Evolutionary conservation across 2,888 invertebrate genomes (phyloP).

Genomic region (Oscheius myriophilus): DNA sequence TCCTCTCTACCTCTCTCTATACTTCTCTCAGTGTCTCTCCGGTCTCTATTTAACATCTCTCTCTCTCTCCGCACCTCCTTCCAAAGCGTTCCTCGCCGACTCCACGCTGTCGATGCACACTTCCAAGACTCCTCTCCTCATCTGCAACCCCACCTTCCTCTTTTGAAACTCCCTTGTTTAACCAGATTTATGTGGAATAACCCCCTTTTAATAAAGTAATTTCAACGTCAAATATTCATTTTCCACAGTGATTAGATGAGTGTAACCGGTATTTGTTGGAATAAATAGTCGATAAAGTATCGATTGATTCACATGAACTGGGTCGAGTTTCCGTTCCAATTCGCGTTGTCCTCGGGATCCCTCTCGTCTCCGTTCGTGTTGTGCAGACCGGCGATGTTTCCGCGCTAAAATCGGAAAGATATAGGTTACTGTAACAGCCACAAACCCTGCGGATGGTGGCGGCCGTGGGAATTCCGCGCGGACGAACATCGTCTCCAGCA

Average conservation of each 20-base stretch:
- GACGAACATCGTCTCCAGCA: neutral
- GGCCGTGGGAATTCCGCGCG: neutral
- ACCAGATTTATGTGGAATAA: neutral
- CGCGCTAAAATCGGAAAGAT: constrained; percentile 36
- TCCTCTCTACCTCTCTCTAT: too few species aligned
- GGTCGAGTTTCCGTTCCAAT: constrained; percentile 58
- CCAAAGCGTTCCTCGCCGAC: constrained; percentile 44
- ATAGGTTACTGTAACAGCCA: neutral
- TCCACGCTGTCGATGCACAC: constrained; percentile 52
- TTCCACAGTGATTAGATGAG: neutral
- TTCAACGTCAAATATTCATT: neutral
- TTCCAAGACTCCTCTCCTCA: constrained; percentile 31
- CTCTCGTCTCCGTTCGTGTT: constrained; percentile 41
- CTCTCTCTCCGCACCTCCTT: too few species aligned
- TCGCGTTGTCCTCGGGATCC: constrained; percentile 41
- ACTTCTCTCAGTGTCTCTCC: too few species aligned
- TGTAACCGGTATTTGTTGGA: too few species aligned
- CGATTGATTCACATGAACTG: constrained; percentile 38
- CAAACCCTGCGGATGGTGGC: constrained; percentile 24
- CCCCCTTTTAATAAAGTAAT: neutral
- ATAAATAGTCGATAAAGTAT: neutral
- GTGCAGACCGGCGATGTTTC: constrained; percentile 45
- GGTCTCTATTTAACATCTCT: too few species aligned
- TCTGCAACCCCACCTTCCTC: neutral
- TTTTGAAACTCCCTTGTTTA: neutral